Base-by-base conservation (phyloP, 2,888 invertebrate genomes). In the Iselma pallidipennis region DNA sequence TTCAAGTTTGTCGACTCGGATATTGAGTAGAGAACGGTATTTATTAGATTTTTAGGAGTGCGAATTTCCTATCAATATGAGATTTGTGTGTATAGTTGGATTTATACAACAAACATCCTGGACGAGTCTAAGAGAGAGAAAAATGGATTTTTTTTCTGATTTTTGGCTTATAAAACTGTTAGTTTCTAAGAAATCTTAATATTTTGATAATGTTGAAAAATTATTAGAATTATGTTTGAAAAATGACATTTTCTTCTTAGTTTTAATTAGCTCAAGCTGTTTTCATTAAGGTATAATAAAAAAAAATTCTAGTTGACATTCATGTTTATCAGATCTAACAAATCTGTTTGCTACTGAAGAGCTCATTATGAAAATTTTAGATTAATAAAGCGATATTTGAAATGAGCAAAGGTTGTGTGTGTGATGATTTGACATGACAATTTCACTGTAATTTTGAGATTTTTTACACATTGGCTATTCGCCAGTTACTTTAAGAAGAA, bases 11-110 rank as follows among this genome's bases (percentile, higher is more conserved):
- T 68, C 66, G 71, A 65, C 71, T 70, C 77, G 78, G 78, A 78
- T 78, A 78, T 78, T 78, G 78, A 76, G 21, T 19, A 42, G 77
- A 78, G 78, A 77, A 73, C 68, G 78, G 78, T 79, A 78, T 77
- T 77, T 78, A 78, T 78, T 78, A 76, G 75, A 76, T 76, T 76
- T 76, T 76, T 76, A 76, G 74, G 72, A 72, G 72, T 71, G 67
- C 71, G 74, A 76, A 76, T 76, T 76, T 76, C 75, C 76, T 76
- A 56, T 56, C 61, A 55, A 49, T 49, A 48, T 55, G 59, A 59
- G 54, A 63, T 63, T 63, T 63, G 59, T 63, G 56, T 50, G 50
- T 51, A 31, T 19, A 31, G 51, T 49, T 61, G 57, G 54, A 61
- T 61, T 61, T 57, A 37, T 16, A 29, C 50, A 31, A 51, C 21